These are phyloP conservation scores for Panopea generosa DNA, from an alignment of 2,888 invertebrate species.

Conservation along the genomic window DNA sequence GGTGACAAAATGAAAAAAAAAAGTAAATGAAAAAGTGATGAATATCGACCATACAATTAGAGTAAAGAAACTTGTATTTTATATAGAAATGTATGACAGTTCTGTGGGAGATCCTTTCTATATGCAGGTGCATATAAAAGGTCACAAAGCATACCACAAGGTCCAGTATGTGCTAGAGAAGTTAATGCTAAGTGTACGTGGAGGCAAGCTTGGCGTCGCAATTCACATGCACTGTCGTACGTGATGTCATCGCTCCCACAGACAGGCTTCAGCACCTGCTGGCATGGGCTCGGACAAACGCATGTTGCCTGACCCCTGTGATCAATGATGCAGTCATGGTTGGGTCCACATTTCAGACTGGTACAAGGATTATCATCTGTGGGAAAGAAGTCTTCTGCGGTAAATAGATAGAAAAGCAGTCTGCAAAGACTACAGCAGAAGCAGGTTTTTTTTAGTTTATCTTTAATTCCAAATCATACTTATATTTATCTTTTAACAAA, in stretches of 20 bases:
- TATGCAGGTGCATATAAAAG: no score
- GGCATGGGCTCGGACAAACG: constrained; percentile 94
- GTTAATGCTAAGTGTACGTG: constrained; percentile 89
- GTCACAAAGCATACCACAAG: constrained; percentile 91
- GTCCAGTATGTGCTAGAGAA: constrained; percentile 91
- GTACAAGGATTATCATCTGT: constrained; percentile 94
- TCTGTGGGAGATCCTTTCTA: no score
- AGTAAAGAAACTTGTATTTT: no score
- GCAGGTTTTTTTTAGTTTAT: no score
- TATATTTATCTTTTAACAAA: no score
- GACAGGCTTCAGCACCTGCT: constrained; percentile 88
- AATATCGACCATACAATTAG: no score
- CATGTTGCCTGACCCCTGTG: constrained; percentile 93
- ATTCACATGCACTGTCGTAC: constrained; percentile 92
- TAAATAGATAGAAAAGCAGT: not conserved
- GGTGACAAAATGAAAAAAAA: no score
- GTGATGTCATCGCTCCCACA: constrained; percentile 87
- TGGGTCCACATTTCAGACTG: constrained; percentile 90
- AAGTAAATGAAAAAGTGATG: no score
- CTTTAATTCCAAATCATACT: no score
- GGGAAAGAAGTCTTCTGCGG: constrained; percentile 6
- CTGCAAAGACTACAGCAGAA: no score
- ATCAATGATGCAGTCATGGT: constrained; percentile 93
- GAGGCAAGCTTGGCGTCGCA: constrained; percentile 90
- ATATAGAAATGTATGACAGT: no score